Conservation (phyloP, 2,797 vertebrate species). For the Myiotriccus ornatus region DNA sequence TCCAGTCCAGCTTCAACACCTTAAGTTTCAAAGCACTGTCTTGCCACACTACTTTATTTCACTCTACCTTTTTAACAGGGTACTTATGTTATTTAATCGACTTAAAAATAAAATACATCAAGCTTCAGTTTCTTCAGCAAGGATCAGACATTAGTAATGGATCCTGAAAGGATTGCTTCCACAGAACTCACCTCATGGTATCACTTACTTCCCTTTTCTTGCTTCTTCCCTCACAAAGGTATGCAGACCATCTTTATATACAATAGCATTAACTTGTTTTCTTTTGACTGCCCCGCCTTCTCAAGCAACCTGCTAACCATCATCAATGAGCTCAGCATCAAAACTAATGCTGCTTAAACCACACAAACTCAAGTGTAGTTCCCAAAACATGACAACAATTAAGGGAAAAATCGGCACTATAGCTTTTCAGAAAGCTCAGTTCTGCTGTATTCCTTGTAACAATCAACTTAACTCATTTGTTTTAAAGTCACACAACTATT, state of each 20-base stretch:
- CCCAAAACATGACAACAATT: background rate
- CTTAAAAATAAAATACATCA: background rate
- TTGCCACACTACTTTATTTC: background rate
- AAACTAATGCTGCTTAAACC: background rate
- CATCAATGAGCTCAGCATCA: background rate
- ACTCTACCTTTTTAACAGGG: background rate
- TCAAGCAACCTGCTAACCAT: background rate
- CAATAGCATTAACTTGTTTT: background rate
- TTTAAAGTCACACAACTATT: background rate
- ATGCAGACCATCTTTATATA: background rate
- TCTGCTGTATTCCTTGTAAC: background rate
- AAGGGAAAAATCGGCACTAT: background rate
- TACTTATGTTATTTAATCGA: background rate
- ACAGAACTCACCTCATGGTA: background rate
- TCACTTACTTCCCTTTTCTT: background rate
- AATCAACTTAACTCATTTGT: background rate
- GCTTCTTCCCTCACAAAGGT: background rate
- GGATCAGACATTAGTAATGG: background rate
- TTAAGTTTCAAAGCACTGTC: background rate
- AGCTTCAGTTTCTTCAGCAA: background rate
- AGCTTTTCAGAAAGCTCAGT: background rate
- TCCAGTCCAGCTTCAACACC: background rate
- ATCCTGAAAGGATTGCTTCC: background rate
- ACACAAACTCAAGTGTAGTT: background rate
- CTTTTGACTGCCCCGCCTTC: background rate